Evolutionary conservation across 2,113 vertebrate species (phyloP).

Genomic region (Urocynchramus pylzowi): DNA sequence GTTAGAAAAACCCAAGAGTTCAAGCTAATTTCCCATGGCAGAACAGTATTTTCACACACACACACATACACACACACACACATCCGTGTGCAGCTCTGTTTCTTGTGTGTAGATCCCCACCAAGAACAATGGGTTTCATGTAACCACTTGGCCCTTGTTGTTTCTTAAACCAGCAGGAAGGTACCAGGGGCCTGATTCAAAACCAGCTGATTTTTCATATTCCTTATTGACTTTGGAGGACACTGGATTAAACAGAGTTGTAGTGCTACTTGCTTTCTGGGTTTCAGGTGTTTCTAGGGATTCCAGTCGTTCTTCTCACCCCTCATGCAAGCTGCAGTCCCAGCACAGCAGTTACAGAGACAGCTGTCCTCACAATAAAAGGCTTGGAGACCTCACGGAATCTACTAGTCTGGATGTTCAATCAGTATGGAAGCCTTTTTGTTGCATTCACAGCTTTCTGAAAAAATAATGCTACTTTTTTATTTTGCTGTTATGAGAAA

Average conservation of each 20-base stretch:
- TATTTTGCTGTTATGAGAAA: neutral
- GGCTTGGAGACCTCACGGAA: rapidly evolving
- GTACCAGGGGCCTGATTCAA: neutral
- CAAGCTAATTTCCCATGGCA: slow-evolving; percentile 37
- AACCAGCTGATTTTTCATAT: neutral
- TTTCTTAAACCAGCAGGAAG: neutral
- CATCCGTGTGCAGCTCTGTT: neutral
- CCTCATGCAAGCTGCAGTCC: neutral
- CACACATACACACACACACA: neutral
- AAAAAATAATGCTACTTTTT: neutral
- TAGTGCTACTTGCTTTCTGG: neutral
- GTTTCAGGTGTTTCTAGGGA: neutral
- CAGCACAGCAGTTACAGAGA: neutral
- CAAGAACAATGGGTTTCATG: neutral
- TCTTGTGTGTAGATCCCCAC: neutral
- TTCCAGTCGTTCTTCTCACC: neutral
- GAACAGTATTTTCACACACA: neutral
- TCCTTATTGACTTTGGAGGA: neutral
- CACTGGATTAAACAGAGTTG: neutral
- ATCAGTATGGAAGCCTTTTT: neutral
- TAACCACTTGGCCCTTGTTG: neutral
- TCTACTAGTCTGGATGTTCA: neutral
- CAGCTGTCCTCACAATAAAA: neutral
- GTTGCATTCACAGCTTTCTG: neutral
- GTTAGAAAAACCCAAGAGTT: slow-evolving; percentile 19